A percentile compares a stretch with the other conserved stretches of the same genome.
These are phyloP conservation scores for Felis chaus DNA, from an alignment of 2,113 vertebrate genomes.

Conservation along the genomic window DNA sequence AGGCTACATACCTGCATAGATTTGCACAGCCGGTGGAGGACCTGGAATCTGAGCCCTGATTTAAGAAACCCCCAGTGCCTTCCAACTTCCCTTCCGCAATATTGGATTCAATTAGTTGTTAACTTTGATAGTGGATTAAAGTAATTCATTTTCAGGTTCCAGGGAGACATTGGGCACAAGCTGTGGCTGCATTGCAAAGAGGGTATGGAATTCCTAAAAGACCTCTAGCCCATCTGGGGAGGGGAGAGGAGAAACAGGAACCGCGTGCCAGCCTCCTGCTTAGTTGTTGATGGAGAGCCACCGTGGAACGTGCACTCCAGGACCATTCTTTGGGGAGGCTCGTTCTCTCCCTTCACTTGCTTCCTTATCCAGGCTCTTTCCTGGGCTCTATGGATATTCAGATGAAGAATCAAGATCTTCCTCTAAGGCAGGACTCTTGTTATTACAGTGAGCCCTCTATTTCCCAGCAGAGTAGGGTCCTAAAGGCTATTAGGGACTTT, in stretches of 20 bases:
- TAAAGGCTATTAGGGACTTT: background rate
- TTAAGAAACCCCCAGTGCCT: background rate
- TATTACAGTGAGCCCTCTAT: background rate
- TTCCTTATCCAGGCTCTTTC: background rate
- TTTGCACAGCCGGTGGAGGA: background rate
- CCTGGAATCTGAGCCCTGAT: background rate
- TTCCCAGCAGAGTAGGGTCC: background rate
- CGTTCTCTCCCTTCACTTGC: background rate
- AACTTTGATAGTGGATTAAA: background rate
- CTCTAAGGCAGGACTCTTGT: background rate
- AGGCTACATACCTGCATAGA: background rate
- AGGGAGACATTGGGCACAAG: background rate
- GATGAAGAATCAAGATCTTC: background rate
- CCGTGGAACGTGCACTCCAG: no score
- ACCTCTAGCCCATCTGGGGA: background rate
- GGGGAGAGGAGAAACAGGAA: background rate
- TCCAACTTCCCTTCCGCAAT: background rate
- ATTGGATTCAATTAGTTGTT: background rate
- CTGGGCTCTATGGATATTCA: background rate
- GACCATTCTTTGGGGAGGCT: background rate
- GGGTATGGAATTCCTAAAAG: background rate
- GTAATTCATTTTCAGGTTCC: background rate
- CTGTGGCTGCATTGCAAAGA: background rate
- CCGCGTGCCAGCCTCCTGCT: background rate
- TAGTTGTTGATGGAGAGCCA: background rate